These are phyloP conservation scores for Brachionus plicatilis DNA, from an alignment of 1,140 invertebrate species.

Conservation along the genomic window DNA sequence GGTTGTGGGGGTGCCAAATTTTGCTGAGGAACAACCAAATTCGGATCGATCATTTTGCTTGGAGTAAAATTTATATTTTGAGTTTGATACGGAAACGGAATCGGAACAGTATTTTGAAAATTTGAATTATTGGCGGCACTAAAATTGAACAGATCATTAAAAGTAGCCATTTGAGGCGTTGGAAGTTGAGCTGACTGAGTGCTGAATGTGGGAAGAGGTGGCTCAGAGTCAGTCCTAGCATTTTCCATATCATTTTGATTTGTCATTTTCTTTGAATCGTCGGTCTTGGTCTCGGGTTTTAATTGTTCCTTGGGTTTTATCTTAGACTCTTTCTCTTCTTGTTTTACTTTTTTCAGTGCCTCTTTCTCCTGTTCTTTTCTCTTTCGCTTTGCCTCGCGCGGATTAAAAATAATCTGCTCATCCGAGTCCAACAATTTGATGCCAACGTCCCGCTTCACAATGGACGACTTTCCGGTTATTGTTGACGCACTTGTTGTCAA, in stretches of 20 bases:
- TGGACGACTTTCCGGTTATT: constrained; percentile 32
- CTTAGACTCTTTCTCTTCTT: constrained; percentile 55
- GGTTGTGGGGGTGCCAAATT: background rate
- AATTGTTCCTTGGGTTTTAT: constrained; percentile 31
- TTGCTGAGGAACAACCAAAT: background rate
- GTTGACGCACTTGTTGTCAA: background rate
- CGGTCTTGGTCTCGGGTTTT: constrained; percentile 42
- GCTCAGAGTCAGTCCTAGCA: background rate
- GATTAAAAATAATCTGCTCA: background rate
- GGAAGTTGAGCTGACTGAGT: background rate
- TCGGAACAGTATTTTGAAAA: background rate
- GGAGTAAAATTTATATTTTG: background rate
- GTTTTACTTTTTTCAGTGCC: constrained; percentile 62
- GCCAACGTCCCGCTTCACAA: constrained; percentile 15
- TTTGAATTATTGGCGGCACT: background rate
- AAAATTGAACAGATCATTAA: constrained; percentile 4
- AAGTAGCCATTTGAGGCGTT: background rate
- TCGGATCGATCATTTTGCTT: constrained; percentile 2
- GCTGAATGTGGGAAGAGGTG: background rate
- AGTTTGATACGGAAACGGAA: background rate
- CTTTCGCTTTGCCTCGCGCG: constrained; percentile 35
- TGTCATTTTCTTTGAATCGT: background rate
- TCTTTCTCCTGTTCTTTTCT: constrained; percentile 68
- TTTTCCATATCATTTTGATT: background rate
- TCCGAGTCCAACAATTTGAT: constrained; percentile 28